Conservation (phyloP, 2,888 invertebrate species). For the Luperina testacea region DNA sequence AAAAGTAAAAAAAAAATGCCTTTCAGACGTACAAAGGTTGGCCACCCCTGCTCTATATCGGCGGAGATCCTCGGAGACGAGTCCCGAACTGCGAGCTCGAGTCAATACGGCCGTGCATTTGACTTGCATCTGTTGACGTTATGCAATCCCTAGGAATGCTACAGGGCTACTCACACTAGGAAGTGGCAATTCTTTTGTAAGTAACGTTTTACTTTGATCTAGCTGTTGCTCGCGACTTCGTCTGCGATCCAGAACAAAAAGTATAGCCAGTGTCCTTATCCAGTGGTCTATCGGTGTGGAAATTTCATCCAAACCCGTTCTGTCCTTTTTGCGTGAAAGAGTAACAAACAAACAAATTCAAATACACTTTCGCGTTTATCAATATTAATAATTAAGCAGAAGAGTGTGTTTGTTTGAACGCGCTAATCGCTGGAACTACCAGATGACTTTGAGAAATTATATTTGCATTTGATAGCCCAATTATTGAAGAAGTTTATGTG, state of each 20-base stretch:
- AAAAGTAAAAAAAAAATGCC: background rate
- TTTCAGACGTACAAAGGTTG: background rate
- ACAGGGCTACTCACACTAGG: conserved; percentile 9
- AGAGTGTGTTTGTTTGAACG: background rate
- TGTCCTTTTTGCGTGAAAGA: background rate
- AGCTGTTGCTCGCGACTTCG: background rate
- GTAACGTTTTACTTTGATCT: background rate
- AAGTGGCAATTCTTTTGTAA: background rate
- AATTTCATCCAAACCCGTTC: background rate
- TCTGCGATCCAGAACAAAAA: background rate
- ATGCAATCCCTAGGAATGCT: conserved; percentile 40
- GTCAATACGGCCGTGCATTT: conserved; percentile 61
- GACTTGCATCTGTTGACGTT: conserved; percentile 70
- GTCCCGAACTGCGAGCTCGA: conserved; percentile 26
- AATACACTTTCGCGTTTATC: background rate
- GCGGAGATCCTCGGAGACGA: conserved; percentile 21
- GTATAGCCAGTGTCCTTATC: background rate
- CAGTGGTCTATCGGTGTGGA: background rate
- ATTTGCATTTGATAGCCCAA: background rate
- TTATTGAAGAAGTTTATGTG: background rate
- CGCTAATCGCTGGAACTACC: no score
- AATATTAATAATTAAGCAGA: background rate
- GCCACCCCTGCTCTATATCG: conserved; percentile 16
- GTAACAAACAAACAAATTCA: background rate
- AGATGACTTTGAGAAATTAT: background rate